Evolutionary conservation across 1,140 invertebrate genomes (phyloP).

Genomic region (Diorhabda sublineata): DNA sequence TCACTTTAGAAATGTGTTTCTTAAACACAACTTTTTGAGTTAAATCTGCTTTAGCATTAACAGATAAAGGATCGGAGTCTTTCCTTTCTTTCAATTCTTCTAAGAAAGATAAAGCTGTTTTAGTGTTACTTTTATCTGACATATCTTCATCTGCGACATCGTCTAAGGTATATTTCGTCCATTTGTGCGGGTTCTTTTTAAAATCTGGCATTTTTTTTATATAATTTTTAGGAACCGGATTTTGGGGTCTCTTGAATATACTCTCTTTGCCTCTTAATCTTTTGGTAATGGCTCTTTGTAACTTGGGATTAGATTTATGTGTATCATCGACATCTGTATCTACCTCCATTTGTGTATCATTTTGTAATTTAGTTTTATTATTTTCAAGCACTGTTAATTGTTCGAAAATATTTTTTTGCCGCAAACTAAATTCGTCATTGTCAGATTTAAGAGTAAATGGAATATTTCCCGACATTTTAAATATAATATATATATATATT

Average conservation of each 20-base stretch:
- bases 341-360: slow-evolving; percentile 40
- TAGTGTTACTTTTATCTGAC: slow-evolving; percentile 67
- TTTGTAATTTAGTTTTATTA: slow-evolving; percentile 28
- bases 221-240: slow-evolving; percentile 48
- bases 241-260: slow-evolving; percentile 68
- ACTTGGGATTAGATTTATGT: slow-evolving; percentile 26
- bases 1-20: slow-evolving; percentile 21
- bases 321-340: slow-evolving; percentile 40
- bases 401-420: slow-evolving; percentile 48
- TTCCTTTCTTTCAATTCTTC: slow-evolving; percentile 58
- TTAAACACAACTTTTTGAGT: slow-evolving; percentile 36
- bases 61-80: slow-evolving; percentile 32
- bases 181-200: slow-evolving; percentile 70
- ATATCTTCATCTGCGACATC: slow-evolving; percentile 68
- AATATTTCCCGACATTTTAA: not conserved
- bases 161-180: slow-evolving; percentile 68
- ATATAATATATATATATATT: not conserved
- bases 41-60: slow-evolving; percentile 27
- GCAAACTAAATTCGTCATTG: slow-evolving; percentile 34
- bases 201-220: slow-evolving; percentile 57
- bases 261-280: slow-evolving; percentile 68
- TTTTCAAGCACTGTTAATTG: slow-evolving; percentile 42
- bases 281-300: slow-evolving; percentile 47
- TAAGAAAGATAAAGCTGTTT: slow-evolving; percentile 67
- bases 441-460: slow-evolving; percentile 24